Conservation (phyloP, 1,140 invertebrate species). For the Aphidius gifuensis region DNA sequence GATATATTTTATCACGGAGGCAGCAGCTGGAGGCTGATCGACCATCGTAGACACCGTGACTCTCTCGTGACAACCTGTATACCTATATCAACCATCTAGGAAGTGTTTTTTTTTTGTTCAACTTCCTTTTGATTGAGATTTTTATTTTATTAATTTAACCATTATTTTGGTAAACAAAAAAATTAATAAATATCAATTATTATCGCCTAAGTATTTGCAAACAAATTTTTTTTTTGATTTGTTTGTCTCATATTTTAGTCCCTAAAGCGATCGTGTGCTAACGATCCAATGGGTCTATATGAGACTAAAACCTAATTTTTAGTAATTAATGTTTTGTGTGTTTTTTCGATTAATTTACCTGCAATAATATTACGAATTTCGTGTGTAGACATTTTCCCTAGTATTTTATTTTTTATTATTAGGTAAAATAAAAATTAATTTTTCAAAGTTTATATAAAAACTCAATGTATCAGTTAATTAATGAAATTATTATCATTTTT, state of each 20-base stretch:
- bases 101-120: conserved; percentile 22
- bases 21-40: conserved; percentile 41
- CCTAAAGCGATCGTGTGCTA: conserved; percentile 8
- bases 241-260: conserved; percentile 4
- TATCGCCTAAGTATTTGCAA: no score
- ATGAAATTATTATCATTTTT: no score
- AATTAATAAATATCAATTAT: no score
- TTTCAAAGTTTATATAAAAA: no score
- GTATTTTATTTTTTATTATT: no score
- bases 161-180: no score
- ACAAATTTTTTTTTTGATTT: not conserved
- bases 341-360: not conserved
- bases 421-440: no score
- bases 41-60: conserved; percentile 34
- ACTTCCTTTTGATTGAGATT: conserved; percentile 12
- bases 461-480: no score
- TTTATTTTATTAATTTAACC: not conserved
- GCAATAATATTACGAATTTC: not conserved
- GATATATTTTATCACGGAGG: conserved; percentile 29
- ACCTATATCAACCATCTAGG: conserved; percentile 12
- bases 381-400: no score
- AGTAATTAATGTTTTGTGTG: not conserved
- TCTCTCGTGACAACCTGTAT: conserved; percentile 40
- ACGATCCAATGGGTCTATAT: conserved; percentile 4
- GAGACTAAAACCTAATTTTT: not conserved